Evolutionary conservation across 1,140 invertebrate genomes (phyloP), one percentile per base, ranked within the genome.

Genomic region (Drosophila ficusphila): DNA sequence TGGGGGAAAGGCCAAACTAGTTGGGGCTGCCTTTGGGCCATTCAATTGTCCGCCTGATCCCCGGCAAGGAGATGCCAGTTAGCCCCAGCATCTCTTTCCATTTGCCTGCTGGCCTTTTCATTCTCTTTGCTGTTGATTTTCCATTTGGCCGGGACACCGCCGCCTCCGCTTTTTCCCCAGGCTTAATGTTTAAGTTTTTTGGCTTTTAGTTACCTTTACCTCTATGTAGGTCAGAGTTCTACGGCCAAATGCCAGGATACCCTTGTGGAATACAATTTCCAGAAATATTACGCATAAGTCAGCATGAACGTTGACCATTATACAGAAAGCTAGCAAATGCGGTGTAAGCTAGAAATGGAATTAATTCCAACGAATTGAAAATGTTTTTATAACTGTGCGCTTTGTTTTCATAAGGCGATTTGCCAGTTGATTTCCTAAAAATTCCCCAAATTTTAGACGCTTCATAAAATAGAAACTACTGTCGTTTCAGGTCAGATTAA

Each of bases 41-140:
- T 64, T 76, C 74, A 69, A 76, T 76, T 76, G 74, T 76, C 44
- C 36, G 65, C 56, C 38, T 76, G 74, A 76, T 76, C 73, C 54
- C 73, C 21, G 61, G 29, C 36, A 51, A 67, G 23, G 25, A 42
- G 34, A 42, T 27, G 16, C 44, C 67, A 56, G 46, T 53, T 57
- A 64, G 46, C 42, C 34, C 6, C 9, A 7, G 46, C 52, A 52
- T 51, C 34, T 42, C 44, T 19, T 65, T 25, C 33, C 67, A 67
- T 68, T 67, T 68, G 64, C 61, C 61, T 67, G 60, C 64, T 68
- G 64, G 64, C 64, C 64, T 52, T 64, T 65, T 68, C 61, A 53
- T 44, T 54, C 64, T 76, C 70, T 41, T 36, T 68, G 61, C 64
- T 68, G 64, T 68, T 67, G 60, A 68, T 68, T 68, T 68, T 68